Percentiles rank a stretch among this genome's conserved stretches.
Conservation (phyloP, 2,113 vertebrate species). For the Orientallactaga bullata region DNA sequence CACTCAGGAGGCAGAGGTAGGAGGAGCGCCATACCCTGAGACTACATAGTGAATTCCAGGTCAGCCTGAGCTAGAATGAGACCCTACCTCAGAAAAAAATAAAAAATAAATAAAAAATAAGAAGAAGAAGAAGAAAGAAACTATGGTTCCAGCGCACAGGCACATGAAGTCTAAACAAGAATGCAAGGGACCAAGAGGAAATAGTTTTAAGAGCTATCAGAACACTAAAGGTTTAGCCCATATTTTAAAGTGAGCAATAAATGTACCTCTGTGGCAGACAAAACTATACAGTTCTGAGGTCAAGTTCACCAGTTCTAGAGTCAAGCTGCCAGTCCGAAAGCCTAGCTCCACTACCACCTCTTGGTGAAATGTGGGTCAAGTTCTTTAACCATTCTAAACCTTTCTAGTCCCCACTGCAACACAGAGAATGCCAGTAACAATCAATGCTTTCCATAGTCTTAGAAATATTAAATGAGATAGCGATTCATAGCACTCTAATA, state of each 20-base stretch:
- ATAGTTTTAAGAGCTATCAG: not conserved
- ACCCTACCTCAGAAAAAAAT: too few relatives aligned
- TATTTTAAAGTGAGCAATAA: conserved; percentile 18
- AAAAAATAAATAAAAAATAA: too few relatives aligned
- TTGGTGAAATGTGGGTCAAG: not conserved
- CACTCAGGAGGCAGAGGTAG: too few relatives aligned
- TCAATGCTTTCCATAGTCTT: not conserved
- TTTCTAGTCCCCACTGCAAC: not conserved
- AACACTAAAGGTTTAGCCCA: not conserved
- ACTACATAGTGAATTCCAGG: too few relatives aligned
- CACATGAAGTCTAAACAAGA: not conserved
- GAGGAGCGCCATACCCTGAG: too few relatives aligned
- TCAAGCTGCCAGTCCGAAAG: not conserved
- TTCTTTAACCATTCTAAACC: not conserved
- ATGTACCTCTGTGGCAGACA: not conserved
- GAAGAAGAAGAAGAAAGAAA: too few relatives aligned
- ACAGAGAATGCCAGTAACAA: not conserved
- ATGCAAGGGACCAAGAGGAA: not conserved
- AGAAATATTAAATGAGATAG: not conserved
- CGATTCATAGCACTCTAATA: conserved; percentile 20
- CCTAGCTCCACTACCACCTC: not conserved
- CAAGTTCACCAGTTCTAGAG: not conserved
- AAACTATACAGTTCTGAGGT: not conserved
- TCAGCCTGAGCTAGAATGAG: too few relatives aligned
- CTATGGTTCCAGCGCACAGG: not conserved